phyloP scores from a whole-genome alignment of 2,888 invertebrate genomes.

The Axea sp. region DNA sequence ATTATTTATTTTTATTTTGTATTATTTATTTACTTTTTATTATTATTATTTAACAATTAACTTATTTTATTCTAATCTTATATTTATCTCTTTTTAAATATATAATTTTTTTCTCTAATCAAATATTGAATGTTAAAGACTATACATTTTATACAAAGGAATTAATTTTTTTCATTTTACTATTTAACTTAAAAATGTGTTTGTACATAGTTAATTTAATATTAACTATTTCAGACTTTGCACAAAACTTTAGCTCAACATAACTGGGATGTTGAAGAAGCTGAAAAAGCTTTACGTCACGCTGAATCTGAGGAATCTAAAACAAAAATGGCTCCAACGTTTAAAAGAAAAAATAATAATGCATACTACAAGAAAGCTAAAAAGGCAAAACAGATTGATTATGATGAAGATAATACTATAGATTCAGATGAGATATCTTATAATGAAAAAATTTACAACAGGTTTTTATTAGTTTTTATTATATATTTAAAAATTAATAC shows the following conservation, averaged over 20 bases:
- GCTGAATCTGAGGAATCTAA: conserved; percentile 62
- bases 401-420: conserved; percentile 31
- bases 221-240: conserved; percentile 69
- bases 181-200: too few relatives aligned
- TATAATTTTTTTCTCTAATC: too few relatives aligned
- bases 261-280: conserved; percentile 72
- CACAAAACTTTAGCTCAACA: conserved; percentile 68
- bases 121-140: too few relatives aligned
- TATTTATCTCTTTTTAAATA: too few relatives aligned
- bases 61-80: too few relatives aligned
- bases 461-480: conserved; percentile 12
- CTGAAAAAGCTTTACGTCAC: conserved; percentile 13
- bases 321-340: conserved; percentile 10
- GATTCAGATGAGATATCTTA: conserved; percentile 42
- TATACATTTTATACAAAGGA: too few relatives aligned
- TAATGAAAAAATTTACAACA: conserved; percentile 30
- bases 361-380: conserved; percentile 2
- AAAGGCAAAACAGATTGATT: conserved; percentile 26
- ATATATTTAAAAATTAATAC: too few relatives aligned
- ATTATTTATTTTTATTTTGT: neutral
- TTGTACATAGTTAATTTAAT: conserved; percentile 4
- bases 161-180: too few relatives aligned
- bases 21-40: too few relatives aligned
- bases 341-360: conserved; percentile 33
- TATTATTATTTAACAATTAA: too few relatives aligned